Evolutionary conservation across 2,113 vertebrate genomes (phyloP).

Genomic region (Garra rufa): DNA sequence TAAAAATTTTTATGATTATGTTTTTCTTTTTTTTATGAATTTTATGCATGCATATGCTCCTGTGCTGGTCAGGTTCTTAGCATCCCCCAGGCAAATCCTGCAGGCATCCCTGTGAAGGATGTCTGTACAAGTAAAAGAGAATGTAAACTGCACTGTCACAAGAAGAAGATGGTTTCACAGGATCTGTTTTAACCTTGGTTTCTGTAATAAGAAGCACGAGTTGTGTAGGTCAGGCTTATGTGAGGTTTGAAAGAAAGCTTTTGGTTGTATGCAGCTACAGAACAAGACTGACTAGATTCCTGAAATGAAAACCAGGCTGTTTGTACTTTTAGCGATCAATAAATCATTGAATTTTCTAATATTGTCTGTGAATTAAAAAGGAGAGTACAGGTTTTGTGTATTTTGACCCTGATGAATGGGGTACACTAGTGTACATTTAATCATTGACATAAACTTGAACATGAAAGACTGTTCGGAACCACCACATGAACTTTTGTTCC

Average conservation of each 20-base stretch:
- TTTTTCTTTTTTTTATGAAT: background rate
- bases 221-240: background rate
- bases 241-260: slow-evolving; percentile 12
- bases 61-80: background rate
- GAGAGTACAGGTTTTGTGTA: background rate
- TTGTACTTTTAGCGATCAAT: background rate
- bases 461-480: background rate
- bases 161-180: background rate
- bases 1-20: background rate
- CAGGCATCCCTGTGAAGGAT: background rate
- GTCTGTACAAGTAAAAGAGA: slow-evolving; percentile 2
- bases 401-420: background rate
- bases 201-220: background rate
- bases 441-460: background rate
- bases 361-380: background rate
- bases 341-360: background rate
- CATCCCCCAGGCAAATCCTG: slow-evolving; percentile 15
- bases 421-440: background rate
- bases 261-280: background rate
- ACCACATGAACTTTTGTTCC: background rate
- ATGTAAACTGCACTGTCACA: background rate
- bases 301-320: background rate
- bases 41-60: background rate
- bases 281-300: background rate
- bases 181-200: background rate